phyloP scores from a whole-genome alignment of 2,888 invertebrate genomes.

The Tholera decimalis region DNA sequence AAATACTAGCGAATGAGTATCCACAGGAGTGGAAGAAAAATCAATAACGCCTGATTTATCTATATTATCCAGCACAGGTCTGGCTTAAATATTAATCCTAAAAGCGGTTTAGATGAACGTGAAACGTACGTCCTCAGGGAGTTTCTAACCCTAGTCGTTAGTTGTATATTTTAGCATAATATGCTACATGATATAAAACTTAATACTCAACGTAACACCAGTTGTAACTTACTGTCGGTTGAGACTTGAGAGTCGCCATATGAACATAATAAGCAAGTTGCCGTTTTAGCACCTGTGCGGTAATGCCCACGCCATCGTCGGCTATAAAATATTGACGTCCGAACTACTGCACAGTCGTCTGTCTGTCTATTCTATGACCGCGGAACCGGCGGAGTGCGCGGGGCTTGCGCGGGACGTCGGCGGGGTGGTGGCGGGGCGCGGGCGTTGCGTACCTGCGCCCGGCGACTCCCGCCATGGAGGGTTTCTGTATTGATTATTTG shows the following conservation, averaged over 20 bases:
- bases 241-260: conserved; percentile 28
- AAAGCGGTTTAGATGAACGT: conserved; percentile 33
- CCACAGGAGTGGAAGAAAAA: conserved; percentile 8
- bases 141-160: conserved; percentile 31
- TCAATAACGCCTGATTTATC: conserved; percentile 20
- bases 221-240: conserved; percentile 33
- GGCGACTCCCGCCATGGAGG: conserved; percentile 74
- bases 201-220: conserved; percentile 25
- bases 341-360: conserved; percentile 66
- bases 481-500: conserved; percentile 77
- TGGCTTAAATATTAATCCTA: conserved; percentile 34
- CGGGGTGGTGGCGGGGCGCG: conserved; percentile 68
- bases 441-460: conserved; percentile 85
- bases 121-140: conserved; percentile 30
- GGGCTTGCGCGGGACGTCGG: conserved; percentile 67
- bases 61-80: conserved; percentile 10
- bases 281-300: conserved; percentile 58
- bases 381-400: conserved; percentile 61
- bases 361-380: conserved; percentile 78
- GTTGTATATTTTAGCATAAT: conserved; percentile 47
- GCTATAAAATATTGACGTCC: conserved; percentile 67
- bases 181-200: conserved; percentile 46
- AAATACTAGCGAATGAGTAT: conserved; percentile 6
- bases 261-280: conserved; percentile 35
- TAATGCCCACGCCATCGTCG: conserved; percentile 52